Evolutionary conservation across 64 coral and sea anemone genomes (phyloP).

Genomic region (Acropora tenuis): DNA sequence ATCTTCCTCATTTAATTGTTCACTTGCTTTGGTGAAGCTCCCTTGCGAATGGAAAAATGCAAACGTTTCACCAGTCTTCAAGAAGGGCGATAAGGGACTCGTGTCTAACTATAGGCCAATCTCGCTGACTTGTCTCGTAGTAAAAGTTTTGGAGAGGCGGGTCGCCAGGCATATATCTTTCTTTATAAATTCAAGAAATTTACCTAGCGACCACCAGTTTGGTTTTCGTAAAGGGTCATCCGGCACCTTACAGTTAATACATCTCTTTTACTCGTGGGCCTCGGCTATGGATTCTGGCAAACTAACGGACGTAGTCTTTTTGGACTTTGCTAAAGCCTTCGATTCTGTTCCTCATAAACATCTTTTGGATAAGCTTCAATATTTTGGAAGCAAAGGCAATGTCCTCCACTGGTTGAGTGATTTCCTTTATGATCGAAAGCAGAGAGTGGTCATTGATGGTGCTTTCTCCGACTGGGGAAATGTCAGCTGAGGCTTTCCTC

Average conservation of each 20-base stretch:
- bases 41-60: background rate
- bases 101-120: background rate
- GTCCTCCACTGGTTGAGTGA: conserved; percentile 15
- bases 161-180: background rate
- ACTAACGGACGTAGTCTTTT: conserved; percentile 16
- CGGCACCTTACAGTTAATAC: conserved; percentile 1
- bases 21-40: background rate
- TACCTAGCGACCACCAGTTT: background rate
- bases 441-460: conserved; percentile 21
- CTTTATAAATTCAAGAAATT: conserved; percentile 12
- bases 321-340: conserved; percentile 24
- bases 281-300: conserved; percentile 22
- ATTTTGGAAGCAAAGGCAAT: conserved; percentile 1
- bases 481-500: conserved; percentile 21
- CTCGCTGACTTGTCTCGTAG: background rate
- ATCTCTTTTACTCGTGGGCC: conserved; percentile 15
- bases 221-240: background rate
- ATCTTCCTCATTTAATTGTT: background rate
- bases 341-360: background rate
- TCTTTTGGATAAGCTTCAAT: background rate
- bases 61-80: background rate
- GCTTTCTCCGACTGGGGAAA: conserved; percentile 10
- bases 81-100: background rate
- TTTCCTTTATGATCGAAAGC: background rate
- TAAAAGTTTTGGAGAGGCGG: background rate